A percentile compares a stretch with the other conserved stretches of the same genome.
Evolutionary conservation across 2,797 vertebrate genomes (phyloP).

Genomic region (Heteromormyrus szaboi): DNA sequence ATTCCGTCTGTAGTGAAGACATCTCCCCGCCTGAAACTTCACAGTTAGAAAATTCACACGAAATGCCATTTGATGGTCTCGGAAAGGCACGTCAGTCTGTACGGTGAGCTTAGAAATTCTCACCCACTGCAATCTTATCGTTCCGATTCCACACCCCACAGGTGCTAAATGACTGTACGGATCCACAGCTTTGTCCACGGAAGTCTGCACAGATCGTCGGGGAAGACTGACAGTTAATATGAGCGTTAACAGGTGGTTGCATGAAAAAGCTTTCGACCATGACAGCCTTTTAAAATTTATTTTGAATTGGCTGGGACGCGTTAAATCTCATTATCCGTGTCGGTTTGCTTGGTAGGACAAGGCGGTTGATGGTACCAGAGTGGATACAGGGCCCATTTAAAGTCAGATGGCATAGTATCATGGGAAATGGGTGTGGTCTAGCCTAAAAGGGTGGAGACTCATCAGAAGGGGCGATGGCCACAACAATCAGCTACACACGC

Average conservation of each 20-base stretch:
- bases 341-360: background rate
- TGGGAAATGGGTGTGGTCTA: background rate
- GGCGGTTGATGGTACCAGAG: background rate
- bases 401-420: background rate
- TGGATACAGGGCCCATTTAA: background rate
- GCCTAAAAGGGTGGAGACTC: background rate
- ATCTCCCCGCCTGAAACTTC: background rate
- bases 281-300: background rate
- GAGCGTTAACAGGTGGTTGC: constrained; percentile 3
- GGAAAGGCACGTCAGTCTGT: background rate
- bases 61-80: background rate
- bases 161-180: background rate
- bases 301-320: background rate
- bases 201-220: background rate
- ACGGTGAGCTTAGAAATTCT: background rate
- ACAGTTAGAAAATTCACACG: background rate
- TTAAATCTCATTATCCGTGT: background rate
- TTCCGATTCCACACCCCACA: background rate
- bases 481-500: background rate
- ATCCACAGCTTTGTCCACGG: background rate
- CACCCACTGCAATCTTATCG: background rate
- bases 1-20: background rate
- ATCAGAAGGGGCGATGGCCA: background rate
- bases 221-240: background rate
- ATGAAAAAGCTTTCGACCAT: background rate